These are phyloP conservation scores for Catotricha subobsoleta DNA, from an alignment of 2,888 invertebrate genomes.

Conservation along the genomic window DNA sequence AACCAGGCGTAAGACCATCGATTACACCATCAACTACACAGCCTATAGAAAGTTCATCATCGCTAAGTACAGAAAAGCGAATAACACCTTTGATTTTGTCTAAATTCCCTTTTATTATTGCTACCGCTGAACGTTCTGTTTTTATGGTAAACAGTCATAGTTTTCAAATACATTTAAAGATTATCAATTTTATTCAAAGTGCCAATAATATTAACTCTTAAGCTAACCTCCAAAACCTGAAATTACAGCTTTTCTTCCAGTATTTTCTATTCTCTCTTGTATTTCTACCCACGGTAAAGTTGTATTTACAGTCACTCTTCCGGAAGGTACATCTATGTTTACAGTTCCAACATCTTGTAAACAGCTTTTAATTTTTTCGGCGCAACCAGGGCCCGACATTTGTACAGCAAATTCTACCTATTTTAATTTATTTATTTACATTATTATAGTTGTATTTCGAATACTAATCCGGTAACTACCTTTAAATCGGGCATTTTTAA, in stretches of 20 bases:
- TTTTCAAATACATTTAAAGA: not conserved
- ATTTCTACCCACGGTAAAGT: slow-evolving; percentile 26
- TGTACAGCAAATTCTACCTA: slow-evolving; percentile 49
- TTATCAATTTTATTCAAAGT: not conserved
- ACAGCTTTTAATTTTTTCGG: slow-evolving; percentile 30
- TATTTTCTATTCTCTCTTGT: slow-evolving; percentile 33
- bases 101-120: slow-evolving; percentile 40
- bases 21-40: slow-evolving; percentile 70
- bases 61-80: slow-evolving; percentile 38
- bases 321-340: slow-evolving; percentile 20
- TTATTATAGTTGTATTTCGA: too few species aligned
- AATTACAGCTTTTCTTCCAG: slow-evolving; percentile 56
- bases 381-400: slow-evolving; percentile 39
- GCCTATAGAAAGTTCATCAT: slow-evolving; percentile 21
- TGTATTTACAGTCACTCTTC: slow-evolving; percentile 23
- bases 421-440: too few species aligned
- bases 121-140: slow-evolving; percentile 42
- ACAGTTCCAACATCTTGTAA: slow-evolving; percentile 26
- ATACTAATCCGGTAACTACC: too few species aligned
- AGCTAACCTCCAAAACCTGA: slow-evolving; percentile 56
- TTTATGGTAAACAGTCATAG: not conserved
- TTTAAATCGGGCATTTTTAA: too few species aligned
- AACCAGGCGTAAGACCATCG: slow-evolving; percentile 53
- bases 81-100: slow-evolving; percentile 50
- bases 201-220: not conserved